Base-by-base conservation (phyloP, 2,888 invertebrate species). In the Drosophila histrio region DNA sequence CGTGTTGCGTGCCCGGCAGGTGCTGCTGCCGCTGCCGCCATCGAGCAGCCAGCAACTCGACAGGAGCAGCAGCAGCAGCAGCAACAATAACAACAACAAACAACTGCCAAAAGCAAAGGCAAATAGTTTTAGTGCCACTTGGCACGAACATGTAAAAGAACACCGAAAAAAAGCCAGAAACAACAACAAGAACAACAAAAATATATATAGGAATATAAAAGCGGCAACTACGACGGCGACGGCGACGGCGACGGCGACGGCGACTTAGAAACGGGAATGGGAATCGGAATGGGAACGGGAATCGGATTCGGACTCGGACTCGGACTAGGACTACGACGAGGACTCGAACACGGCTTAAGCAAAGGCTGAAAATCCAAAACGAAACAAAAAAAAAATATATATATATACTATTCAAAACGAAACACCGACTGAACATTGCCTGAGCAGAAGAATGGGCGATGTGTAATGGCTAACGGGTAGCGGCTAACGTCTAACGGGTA, bases 51-150 rank as follows among this genome's bases (percentile, higher is more conserved):
- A 11, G 44, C 58, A 44, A 44, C 43, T 24, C 17, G 39, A 28
- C 52, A 47, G 49, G 19, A n/a, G 26, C 41, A 44, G 32, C 60
- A 46, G 19, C 50, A n/a, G 30, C 44, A 38, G 32, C 36, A 26
- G 13, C 46, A 54, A n/a, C 53, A 56, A 19, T 34, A 56, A 28
- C 66, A 60, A 63, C 67, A 53, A 53, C 52, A 62, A 46, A 24
- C 60, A 46, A 60, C 65, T 47, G 64, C 72, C 70, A 63, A 62
- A 77, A 68, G 76, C 67, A 76, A 76, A 74, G 86, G 71, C 81
- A 86, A 83, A 87, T 78, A 85, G 87, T 86, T 84, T 84, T 84
- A 87, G 84, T 87, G 80, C 86, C 87, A 87, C 84, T 87, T 84
- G 84, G 88, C 88, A 87, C 86, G 87, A 85, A 88, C 84, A 76